phyloP scores from a whole-genome alignment of 2,113 vertebrate species.

The Python bivittatus region DNA sequence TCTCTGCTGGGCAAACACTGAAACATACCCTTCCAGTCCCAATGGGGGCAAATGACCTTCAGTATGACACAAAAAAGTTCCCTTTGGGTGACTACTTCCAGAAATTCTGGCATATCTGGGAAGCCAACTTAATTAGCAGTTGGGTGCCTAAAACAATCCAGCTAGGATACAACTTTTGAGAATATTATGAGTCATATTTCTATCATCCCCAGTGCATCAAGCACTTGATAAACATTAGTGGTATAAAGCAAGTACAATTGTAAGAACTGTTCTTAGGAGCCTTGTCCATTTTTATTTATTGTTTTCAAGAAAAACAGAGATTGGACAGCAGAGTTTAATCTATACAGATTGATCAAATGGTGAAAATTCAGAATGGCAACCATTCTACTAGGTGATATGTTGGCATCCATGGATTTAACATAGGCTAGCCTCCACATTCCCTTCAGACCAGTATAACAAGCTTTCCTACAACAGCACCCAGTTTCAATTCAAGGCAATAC shows the following conservation, averaged over 20 bases:
- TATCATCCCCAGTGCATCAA: not conserved
- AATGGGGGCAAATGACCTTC: not conserved
- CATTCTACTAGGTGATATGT: not conserved
- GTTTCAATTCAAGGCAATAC: not conserved
- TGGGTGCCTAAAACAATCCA: not conserved
- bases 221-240: not conserved
- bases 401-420: not conserved
- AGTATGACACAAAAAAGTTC: not conserved
- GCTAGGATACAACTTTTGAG: not conserved
- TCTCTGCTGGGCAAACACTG: too few species aligned
- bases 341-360: not conserved
- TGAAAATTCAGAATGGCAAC: not conserved
- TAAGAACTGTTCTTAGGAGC: not conserved
- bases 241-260: not conserved
- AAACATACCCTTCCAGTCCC: not conserved
- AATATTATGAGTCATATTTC: not conserved
- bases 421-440: not conserved
- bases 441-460: not conserved
- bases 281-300: not conserved
- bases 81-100: not conserved
- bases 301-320: not conserved
- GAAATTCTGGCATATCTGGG: not conserved
- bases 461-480: not conserved
- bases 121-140: not conserved
- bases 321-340: not conserved